Base-by-base conservation (phyloP, 2,797 vertebrate species). In the Phrynocephalus vlangalii region DNA sequence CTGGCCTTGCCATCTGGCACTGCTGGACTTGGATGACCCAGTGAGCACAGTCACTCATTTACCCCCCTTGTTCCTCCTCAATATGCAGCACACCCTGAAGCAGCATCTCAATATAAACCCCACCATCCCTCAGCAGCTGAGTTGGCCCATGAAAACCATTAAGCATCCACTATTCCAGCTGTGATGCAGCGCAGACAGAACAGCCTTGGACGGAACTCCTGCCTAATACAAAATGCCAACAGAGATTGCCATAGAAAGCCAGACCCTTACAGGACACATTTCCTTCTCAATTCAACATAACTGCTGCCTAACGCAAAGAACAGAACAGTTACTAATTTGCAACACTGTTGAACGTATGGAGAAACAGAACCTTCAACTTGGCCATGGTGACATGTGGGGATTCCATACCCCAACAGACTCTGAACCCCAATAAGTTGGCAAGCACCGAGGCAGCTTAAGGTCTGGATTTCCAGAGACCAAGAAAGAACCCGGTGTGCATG, bases 41-140 rank as follows among this genome's bases (percentile, higher is more conserved):
- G 26, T 26, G 87, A 92, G 87, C 77, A 89, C 91, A 78, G 4
- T 3, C 91, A 91, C 87, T 90, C 84, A 90, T 90, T 48, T 18
- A 2, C 26, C 66, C 66, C 33, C 80, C 1, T 10, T 2, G 2
- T 48, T 3, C 24, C 24, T 5, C 30, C 44, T 85, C 70, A 88
- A 33, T 88, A 0, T 90, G 92, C 86, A 83, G 33, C 33, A 33
- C 33, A 33, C 33, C 33, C 33, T 33, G 33, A 33, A 33, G 33
- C 33, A 33, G 26, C 24, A 86, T 86, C 81, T 72, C 91, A 91
- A 93, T 70, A 90, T 33, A 93, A 84, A 52, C 10, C 84, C 86
- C 83, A 72, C 0, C 0, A 87, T 79, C 6, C 78, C 4, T 30
- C 71, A 72, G 48, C 48, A 6, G 66, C 68, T 26, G 38, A 44